phyloP scores from a whole-genome alignment of 2,888 invertebrate species.

The Odontocolon sp. region DNA sequence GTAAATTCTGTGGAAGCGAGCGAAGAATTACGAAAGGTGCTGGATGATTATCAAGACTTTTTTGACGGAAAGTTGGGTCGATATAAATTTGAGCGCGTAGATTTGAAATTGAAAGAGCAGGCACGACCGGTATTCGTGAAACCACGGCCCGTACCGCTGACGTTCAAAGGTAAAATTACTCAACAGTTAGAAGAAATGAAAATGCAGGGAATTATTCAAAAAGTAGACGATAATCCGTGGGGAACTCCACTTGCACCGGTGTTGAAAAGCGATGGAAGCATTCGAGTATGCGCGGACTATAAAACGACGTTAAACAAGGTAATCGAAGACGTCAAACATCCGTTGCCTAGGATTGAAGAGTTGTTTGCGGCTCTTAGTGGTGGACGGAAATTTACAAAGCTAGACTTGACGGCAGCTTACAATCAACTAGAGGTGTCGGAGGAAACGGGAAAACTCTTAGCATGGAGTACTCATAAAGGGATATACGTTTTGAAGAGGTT shows the following conservation, averaged over 20 bases:
- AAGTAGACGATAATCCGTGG: constrained; percentile 39
- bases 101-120: constrained; percentile 22
- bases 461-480: constrained; percentile 69
- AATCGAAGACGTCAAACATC: constrained; percentile 66
- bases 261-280: constrained; percentile 48
- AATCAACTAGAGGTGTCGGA: constrained; percentile 73
- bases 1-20: neutral
- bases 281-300: constrained; percentile 65
- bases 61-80: constrained; percentile 53
- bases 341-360: constrained; percentile 69
- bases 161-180: constrained; percentile 39
- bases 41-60: constrained; percentile 31
- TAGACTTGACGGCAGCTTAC: constrained; percentile 73
- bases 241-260: constrained; percentile 63
- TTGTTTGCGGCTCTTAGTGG: constrained; percentile 63
- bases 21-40: neutral
- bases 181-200: constrained; percentile 44
- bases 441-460: constrained; percentile 64
- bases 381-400: constrained; percentile 58
- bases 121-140: constrained; percentile 52
- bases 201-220: constrained; percentile 27
- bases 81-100: constrained; percentile 50
- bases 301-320: constrained; percentile 68
- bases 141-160: constrained; percentile 52
- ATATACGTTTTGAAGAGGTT: constrained; percentile 66